phyloP scores from a whole-genome alignment of 2,113 vertebrate species.

The Apodemus speciosus region DNA sequence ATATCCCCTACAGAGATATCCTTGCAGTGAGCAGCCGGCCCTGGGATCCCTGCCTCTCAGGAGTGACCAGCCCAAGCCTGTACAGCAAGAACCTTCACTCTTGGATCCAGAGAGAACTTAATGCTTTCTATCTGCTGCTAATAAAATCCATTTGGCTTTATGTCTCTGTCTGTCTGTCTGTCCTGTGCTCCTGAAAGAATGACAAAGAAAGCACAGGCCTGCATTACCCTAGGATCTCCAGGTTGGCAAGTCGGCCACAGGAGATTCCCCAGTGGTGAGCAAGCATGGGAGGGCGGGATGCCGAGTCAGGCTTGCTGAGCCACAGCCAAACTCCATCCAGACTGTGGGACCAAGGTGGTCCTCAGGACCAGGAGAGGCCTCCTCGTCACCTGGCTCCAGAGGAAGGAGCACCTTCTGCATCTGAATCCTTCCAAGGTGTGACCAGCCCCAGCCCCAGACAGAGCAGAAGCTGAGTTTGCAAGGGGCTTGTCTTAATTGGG shows the following conservation, averaged over 20 bases:
- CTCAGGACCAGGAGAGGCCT: not conserved
- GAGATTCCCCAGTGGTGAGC: not conserved
- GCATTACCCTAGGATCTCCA: not conserved
- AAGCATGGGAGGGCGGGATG: accelerated
- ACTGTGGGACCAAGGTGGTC: not conserved
- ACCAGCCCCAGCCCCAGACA: accelerated
- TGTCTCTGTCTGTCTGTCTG: not conserved
- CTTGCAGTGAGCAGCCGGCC: not conserved
- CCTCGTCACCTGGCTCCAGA: too few species aligned
- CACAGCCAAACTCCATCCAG: not conserved
- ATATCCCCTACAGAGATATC: not conserved
- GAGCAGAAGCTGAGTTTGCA: not conserved
- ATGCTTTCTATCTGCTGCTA: slow-evolving; percentile 30
- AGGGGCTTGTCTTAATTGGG: not conserved
- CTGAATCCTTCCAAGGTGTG: not conserved
- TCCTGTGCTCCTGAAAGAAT: not conserved
- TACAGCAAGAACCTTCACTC: not conserved
- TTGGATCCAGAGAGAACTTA: not conserved
- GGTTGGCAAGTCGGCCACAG: not conserved
- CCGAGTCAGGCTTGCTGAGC: not conserved
- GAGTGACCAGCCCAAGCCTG: not conserved
- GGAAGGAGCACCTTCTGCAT: not conserved
- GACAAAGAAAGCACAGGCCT: not conserved
- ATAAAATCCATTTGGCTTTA: slow-evolving; percentile 49
- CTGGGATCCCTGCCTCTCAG: not conserved